Percentiles rank a stretch among this genome's conserved stretches.
Evolutionary conservation across 2,797 vertebrate genomes (phyloP).

Genomic region (Okamejei kenojei): DNA sequence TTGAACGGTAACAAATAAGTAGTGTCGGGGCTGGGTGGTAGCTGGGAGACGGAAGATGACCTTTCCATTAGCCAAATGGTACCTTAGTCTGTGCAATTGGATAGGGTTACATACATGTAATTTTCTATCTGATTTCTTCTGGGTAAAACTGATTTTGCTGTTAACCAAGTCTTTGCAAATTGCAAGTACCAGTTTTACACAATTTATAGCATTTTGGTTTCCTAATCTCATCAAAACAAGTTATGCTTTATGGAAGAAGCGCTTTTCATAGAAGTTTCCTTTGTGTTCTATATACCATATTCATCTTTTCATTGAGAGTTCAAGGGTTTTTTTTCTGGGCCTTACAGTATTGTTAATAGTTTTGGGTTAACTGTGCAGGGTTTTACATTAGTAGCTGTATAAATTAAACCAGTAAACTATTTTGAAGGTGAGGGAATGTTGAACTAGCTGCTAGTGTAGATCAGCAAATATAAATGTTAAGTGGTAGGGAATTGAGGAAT

Average conservation of each 20-base stretch:
- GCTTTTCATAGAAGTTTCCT: not conserved
- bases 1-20: conserved; percentile 69
- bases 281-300: not conserved
- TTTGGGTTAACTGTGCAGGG: not conserved
- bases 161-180: not conserved
- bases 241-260: not conserved
- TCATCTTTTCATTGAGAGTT: not conserved
- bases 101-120: conserved; percentile 53
- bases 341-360: not conserved
- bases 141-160: conserved; percentile 38
- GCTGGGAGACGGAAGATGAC: conserved; percentile 61
- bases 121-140: conserved; percentile 42
- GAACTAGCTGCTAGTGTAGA: no score
- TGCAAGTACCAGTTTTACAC: not conserved
- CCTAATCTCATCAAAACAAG: not conserved
- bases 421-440: not conserved
- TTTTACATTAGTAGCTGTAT: not conserved
- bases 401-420: not conserved
- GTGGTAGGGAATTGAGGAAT: no score
- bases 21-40: conserved; percentile 58
- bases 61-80: conserved; percentile 65
- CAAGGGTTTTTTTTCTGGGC: not conserved
- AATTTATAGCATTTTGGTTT: not conserved
- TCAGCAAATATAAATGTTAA: not conserved
- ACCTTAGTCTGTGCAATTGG: conserved; percentile 55